A percentile compares a stretch with the other conserved stretches of the same genome.
Conservation (phyloP, 2,113 vertebrate species). For the Oostethus manadensis region DNA sequence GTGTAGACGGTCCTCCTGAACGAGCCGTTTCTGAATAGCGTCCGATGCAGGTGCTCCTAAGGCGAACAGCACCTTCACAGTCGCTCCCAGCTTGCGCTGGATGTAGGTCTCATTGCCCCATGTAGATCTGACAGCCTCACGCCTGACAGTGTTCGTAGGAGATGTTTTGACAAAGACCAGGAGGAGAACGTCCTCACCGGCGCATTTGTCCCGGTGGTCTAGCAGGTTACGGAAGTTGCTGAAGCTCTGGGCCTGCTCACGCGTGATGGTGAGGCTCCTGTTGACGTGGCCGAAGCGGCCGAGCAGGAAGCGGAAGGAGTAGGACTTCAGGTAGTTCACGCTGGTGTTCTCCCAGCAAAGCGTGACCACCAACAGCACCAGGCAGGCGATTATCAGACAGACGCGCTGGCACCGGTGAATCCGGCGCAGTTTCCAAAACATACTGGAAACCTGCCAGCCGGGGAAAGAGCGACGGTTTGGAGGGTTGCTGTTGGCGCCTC, state of each 20-base stretch:
- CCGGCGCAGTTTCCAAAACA: constrained; percentile 77
- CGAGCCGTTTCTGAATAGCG: constrained; percentile 65
- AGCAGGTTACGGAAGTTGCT: constrained; percentile 79
- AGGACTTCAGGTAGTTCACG: constrained; percentile 82
- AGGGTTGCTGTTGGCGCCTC: constrained; percentile 35
- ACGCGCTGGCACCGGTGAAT: constrained; percentile 78
- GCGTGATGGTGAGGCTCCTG: constrained; percentile 76
- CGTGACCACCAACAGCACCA: constrained; percentile 80
- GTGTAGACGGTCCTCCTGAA: constrained; percentile 73
- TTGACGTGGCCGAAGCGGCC: constrained; percentile 83
- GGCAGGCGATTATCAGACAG: constrained; percentile 79
- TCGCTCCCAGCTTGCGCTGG: constrained; percentile 71
- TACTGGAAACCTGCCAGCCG: constrained; percentile 61
- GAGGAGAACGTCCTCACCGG: constrained; percentile 78
- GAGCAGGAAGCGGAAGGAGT: constrained; percentile 84
- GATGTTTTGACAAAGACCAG: constrained; percentile 87
- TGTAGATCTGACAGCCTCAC: constrained; percentile 82
- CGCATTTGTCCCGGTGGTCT: constrained; percentile 82
- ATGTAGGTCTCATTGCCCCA: constrained; percentile 89
- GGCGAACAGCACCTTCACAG: constrained; percentile 85
- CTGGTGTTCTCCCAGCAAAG: constrained; percentile 79
- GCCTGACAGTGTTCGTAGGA: constrained; percentile 77
- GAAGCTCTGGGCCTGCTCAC: constrained; percentile 60
- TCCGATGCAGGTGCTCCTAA: constrained; percentile 64
- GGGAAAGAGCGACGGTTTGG: not conserved